A percentile compares a stretch with the other conserved stretches of the same genome.
Conservation (phyloP, 2,888 invertebrate genomes). For the Standfussiana lucernea region DNA sequence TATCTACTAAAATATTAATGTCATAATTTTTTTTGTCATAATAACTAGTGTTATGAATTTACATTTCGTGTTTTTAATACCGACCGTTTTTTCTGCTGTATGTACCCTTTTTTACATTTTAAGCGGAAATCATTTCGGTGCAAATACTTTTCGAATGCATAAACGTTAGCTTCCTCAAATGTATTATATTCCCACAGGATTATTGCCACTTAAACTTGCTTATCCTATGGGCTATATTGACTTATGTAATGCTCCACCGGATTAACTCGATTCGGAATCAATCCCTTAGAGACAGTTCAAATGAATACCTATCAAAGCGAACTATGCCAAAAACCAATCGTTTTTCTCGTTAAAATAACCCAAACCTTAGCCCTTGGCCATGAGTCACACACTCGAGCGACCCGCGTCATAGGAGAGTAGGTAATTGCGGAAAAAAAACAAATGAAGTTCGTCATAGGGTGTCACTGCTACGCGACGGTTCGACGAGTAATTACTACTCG, state of each 20-base stretch:
- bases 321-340: neutral
- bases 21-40: no score
- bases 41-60: no score
- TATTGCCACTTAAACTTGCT: neutral
- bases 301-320: neutral
- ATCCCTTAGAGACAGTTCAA: neutral
- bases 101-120: neutral
- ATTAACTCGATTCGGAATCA: neutral
- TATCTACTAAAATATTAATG: no score
- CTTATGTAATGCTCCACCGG: neutral
- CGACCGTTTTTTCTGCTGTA: neutral
- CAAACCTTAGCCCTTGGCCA: neutral
- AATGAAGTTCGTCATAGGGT: no score
- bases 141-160: neutral
- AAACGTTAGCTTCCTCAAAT: neutral
- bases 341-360: neutral
- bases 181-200: neutral
- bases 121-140: neutral
- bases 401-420: neutral
- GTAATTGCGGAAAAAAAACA: neutral
- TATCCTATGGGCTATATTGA: neutral
- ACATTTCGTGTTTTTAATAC: no score
- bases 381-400: neutral
- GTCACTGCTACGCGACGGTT: neutral
- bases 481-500: neutral